Evolutionary conservation across 2,113 vertebrate genomes (phyloP), one percentile per base, ranked within the genome.

Genomic region (Xenopus borealis): DNA sequence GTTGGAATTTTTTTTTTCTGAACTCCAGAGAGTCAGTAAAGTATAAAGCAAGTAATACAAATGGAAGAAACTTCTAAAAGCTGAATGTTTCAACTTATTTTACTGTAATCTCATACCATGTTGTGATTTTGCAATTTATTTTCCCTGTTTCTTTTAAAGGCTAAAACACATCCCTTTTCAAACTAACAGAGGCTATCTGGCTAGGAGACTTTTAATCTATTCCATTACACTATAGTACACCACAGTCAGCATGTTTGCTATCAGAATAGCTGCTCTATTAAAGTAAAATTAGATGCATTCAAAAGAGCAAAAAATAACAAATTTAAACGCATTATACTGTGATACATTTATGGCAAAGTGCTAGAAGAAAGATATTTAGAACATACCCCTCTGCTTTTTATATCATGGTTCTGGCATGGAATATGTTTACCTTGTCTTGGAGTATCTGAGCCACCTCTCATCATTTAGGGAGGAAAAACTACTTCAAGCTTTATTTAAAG

Each of bases 21-120:
- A 70, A 77, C 66, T 70, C 47, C 33, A 6, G n/a, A 64, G 67
- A 45, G 69, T 64, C 66, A 75, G 47, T 70, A 63, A 69, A 63
- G 55, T 63, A 18, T 68, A 62, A 67, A 66, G 23, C 62, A 69
- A 70, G 67, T 62, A 70, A 70, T 45, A 69, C 16, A 69, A 69
- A 64, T 57, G 62, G 47, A 62, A 55, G 47, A 70, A 77, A 77
- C 66, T 64, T 77, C 66, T 70, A 45, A 27, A 55, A 63, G 59
- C 57, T 53, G 58, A 75, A 61, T 52, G 67, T 68, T 67, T 62
- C 16, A 53, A 69, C 27, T 62, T 55, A 30, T 64, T 69, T 77
- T 52, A 69, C 14, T 12, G 69, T 16, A 70, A 57, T 70, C 19
- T 64, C 63, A n/a, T 30, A 64, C 66, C 61, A 70, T 77, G 68